Base-by-base conservation (phyloP, 1,140 invertebrate genomes). In the Ectropis grisescens region DNA sequence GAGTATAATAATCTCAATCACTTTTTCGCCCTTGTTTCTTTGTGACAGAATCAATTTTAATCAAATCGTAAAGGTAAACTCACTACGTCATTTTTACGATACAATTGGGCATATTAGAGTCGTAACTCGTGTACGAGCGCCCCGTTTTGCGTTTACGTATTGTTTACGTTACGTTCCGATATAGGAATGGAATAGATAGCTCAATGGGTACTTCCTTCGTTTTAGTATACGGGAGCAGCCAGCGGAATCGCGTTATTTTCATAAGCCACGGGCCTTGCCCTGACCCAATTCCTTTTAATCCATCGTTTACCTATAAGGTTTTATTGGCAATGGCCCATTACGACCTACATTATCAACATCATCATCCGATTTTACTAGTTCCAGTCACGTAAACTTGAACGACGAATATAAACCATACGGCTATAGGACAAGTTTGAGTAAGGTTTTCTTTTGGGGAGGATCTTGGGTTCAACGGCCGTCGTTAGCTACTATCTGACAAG, bases 301-400 rank as follows among this genome's bases (percentile, higher is more conserved):
- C 69, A 76, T 74, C 67, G 65, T 62, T 81, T 81, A 75, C 76
- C 71, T 81, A 76, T 81, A 81, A 81, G 65, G 69, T 81, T 78
- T 81, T 78, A 78, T 81, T 76, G 71, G 69, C 58, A 65, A 71
- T 71, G 64, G 67, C 66, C 71, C 66, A 76, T 81, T 70, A 78
- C 69, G 66, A 69, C 70, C 59, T 70, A 76, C 65, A 81, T 81
- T 81, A 81, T 81, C 72, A 81, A 72, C 69, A 76, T 81, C 70
- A 75, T 74, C 72, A 75, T 76, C 75, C 69, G 58, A 79, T 76
- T 80, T 78, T 78, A 81, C 76, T 81, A 76, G 78, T 78, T 75
- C 76, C 58, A 79, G 76, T 76, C 76, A 81, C 72, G 76, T 78
- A 76, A 81, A 66, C 62, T 69, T 50, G 57, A 74, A 72, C 61